These are phyloP conservation scores for Pristionchus pacificus DNA, from an alignment of 1,140 invertebrate genomes.

Conservation along the genomic window DNA sequence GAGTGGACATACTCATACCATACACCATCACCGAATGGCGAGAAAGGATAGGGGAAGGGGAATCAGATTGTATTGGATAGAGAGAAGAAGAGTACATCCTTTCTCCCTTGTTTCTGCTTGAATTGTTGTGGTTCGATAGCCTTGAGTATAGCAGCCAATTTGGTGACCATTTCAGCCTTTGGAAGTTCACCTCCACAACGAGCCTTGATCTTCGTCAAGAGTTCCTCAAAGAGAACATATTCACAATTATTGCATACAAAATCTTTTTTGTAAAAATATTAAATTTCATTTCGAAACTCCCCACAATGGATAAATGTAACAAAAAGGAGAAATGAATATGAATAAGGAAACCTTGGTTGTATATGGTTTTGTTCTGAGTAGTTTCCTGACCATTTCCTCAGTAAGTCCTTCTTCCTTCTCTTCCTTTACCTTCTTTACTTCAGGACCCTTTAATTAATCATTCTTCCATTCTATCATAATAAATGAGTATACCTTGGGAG, in stretches of 20 bases:
- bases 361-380: constrained; percentile 48
- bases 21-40: too few species aligned
- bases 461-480: background rate
- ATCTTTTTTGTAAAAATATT: too few species aligned
- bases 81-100: constrained; percentile 53
- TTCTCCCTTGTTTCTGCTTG: constrained; percentile 43
- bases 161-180: constrained; percentile 47
- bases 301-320: too few species aligned
- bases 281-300: too few species aligned
- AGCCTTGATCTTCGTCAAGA: constrained; percentile 44
- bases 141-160: constrained; percentile 48
- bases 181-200: constrained; percentile 36
- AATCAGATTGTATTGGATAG: constrained; percentile 26
- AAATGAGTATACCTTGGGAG: background rate
- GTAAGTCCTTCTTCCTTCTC: constrained; percentile 36
- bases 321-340: too few species aligned
- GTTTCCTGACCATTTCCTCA: constrained; percentile 47
- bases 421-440: constrained; percentile 27
- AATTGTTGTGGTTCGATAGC: constrained; percentile 52
- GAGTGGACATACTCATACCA: too few species aligned
- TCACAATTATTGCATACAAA: constrained; percentile 1
- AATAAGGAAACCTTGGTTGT: constrained; percentile 40
- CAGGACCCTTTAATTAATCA: background rate
- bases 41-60: too few species aligned
- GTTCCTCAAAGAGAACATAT: constrained; percentile 31